A percentile compares a stretch with the other conserved stretches of the same genome.
These are phyloP conservation scores for Epinephelus lanceolatus DNA, from an alignment of 2,113 vertebrate species.

Conservation along the genomic window DNA sequence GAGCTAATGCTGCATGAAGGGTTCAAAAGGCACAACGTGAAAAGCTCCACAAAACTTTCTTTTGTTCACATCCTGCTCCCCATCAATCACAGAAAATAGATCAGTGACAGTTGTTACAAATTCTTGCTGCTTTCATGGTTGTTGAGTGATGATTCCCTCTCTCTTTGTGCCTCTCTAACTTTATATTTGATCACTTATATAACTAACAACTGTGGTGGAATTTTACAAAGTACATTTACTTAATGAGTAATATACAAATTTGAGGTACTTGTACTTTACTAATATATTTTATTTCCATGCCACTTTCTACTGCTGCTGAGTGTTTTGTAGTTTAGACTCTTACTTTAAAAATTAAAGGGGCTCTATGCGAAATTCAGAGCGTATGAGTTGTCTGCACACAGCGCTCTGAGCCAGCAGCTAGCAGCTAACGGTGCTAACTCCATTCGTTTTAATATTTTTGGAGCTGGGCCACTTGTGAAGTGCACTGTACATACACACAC, in stretches of 20 bases:
- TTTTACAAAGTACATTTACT: not conserved
- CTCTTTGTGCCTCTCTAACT: not conserved
- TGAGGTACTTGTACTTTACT: not conserved
- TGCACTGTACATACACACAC: no score
- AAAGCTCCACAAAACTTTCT: not conserved
- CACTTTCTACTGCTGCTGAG: not conserved
- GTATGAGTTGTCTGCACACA: no score
- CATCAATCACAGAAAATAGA: constrained; percentile 18
- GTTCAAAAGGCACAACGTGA: not conserved
- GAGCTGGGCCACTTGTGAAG: no score
- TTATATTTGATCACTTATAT: not conserved
- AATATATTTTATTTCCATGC: not conserved
- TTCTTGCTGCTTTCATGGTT: not conserved
- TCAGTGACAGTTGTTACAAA: not conserved
- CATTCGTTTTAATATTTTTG: no score
- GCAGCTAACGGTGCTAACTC: no score
- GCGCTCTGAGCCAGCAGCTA: no score
- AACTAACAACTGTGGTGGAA: no score
- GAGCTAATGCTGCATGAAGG: not conserved
- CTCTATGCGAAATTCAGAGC: no score
- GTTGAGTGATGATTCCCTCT: not conserved
- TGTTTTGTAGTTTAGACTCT: not conserved
- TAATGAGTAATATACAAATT: no score
- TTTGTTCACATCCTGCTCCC: constrained; percentile 2
- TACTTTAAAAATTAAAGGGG: no score